Evolutionary conservation across 2,113 vertebrate genomes (phyloP), one percentile per base, ranked within the genome.

Genomic region (Calypte anna): DNA sequence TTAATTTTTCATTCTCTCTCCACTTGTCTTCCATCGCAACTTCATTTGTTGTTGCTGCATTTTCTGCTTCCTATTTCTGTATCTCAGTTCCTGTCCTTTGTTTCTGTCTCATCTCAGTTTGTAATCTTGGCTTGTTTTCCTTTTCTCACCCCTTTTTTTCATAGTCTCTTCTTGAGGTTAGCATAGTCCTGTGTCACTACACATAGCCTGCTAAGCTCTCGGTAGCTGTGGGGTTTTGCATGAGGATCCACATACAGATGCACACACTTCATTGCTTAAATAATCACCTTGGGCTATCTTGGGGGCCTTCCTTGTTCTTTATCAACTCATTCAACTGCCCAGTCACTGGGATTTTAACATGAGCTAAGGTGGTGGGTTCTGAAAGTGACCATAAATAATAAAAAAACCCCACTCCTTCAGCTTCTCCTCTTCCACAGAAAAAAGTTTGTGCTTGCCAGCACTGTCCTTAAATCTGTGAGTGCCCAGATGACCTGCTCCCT

Each of bases 331-430:
- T 94, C 90, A 94, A 73, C 67, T 62, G 38, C 91, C 76, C 53
- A 76, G 75, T 88, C 64, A 84, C 79, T 61, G 90, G 88, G 94
- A 94, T 75, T 90, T 84, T 88, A 89, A 30, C 91, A 82, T 46
- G 28, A 67, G 74, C 85, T 93, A 90, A 86, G 91, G 69, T 95
- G 74, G 38, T 16, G 96, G 72, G 72, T 94, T 96, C 93, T 94
- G 61, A 95, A 91, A 62, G 72, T 75, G 54, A 23, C 36, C 40
- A 7, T 76, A 85, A 95, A 7, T 76, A 85, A 95, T 61, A 96
- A 96, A 78, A 90, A 88, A 40, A 40, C 10, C 12, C 40, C 40
- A 20, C 19, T 73, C 31, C 13, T 64, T 54, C 40, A 84, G 24
- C 67, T 84, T 81, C 95, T 83, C 73, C 31, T 43, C 64, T 64